Evolutionary conservation across 92 coral and sea anemone species (phyloP).

Genomic region (Anthopleura xanthogrammica): DNA sequence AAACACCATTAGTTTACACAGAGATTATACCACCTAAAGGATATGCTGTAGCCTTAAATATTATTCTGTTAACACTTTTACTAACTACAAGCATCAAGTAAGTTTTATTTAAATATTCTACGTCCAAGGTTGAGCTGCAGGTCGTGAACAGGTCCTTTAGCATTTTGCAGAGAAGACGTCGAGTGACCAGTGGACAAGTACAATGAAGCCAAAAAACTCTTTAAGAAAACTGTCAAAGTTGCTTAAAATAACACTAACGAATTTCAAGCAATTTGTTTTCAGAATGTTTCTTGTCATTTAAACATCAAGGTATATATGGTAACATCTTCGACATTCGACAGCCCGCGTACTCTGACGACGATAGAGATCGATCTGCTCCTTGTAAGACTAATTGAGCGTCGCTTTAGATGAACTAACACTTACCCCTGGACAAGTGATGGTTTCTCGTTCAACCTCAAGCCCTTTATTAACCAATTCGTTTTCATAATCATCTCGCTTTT

Average conservation of each 20-base stretch:
- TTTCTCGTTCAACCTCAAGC: conserved; percentile 49
- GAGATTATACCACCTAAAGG: too few species aligned
- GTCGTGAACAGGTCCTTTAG: too few species aligned
- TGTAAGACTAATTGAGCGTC: background rate
- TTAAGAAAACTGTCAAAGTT: too few species aligned
- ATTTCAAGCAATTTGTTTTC: background rate
- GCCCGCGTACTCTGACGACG: too few species aligned
- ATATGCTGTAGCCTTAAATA: too few species aligned
- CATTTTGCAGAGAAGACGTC: too few species aligned
- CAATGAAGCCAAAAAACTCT: too few species aligned
- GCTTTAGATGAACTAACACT: conserved; percentile 1
- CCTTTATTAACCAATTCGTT: conserved; percentile 47
- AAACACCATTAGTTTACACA: too few species aligned
- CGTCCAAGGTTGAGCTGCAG: too few species aligned
- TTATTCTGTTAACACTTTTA: background rate
- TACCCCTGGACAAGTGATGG: conserved; percentile 43
- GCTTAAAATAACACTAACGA: background rate
- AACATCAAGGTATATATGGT: background rate
- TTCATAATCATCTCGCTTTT: conserved; percentile 64
- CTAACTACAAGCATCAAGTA: background rate
- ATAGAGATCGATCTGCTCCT: background rate
- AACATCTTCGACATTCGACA: too few species aligned
- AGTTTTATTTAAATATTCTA: background rate
- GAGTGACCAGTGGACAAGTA: too few species aligned
- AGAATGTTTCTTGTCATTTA: background rate